These are phyloP conservation scores for Semnornis frantzii DNA, from an alignment of 2,113 vertebrate genomes.

Conservation along the genomic window DNA sequence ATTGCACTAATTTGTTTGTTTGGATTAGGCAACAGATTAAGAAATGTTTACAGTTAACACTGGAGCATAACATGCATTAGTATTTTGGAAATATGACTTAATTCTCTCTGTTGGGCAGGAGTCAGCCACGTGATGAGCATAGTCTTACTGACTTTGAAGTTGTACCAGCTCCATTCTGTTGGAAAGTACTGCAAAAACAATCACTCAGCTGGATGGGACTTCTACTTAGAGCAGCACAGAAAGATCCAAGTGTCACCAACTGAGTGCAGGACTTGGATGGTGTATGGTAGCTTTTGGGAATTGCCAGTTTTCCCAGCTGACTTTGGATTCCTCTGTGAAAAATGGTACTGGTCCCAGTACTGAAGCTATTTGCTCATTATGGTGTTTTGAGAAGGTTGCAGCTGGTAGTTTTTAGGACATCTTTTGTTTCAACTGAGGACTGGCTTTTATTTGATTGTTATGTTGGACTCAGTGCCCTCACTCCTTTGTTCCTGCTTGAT, in stretches of 20 bases:
- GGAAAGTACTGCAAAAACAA: neutral
- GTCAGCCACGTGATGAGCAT: fast-evolving
- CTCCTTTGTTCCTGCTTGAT: neutral
- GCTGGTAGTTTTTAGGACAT: neutral
- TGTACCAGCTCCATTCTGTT: neutral
- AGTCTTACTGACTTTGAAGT: neutral
- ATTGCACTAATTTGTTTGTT: conserved; percentile 69
- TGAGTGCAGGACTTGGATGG: neutral
- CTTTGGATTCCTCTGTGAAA: neutral
- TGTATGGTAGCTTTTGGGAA: neutral
- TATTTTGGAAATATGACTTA: conserved; percentile 21
- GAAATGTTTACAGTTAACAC: conserved; percentile 23
- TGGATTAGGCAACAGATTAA: conserved; percentile 52
- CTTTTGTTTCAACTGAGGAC: neutral
- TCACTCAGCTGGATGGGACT: fast-evolving
- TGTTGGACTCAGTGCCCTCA: fast-evolving
- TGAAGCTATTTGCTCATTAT: too few species aligned
- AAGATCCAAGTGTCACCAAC: neutral
- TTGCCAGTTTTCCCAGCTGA: neutral
- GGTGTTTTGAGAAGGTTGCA: neutral
- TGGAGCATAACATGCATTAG: neutral
- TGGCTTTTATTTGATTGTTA: neutral
- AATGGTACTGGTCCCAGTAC: fast-evolving
- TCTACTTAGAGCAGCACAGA: neutral
- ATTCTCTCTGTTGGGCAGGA: neutral